A percentile compares a stretch with the other conserved stretches of the same genome.
Evolutionary conservation across 23 tunicate species (phyloP).

Genomic region (Diplosoma virens): DNA sequence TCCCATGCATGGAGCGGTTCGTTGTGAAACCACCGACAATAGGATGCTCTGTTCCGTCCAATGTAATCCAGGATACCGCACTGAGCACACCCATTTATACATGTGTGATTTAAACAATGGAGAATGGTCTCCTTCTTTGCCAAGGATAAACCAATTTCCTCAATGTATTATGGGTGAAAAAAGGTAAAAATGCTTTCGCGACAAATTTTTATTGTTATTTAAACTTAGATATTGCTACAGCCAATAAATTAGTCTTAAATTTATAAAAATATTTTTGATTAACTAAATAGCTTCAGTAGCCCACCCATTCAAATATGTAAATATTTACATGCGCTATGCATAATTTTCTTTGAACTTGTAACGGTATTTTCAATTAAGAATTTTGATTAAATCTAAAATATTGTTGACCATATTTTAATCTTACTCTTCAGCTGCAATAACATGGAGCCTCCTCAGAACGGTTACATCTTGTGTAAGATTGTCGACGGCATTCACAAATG

Average conservation of each 20-base stretch:
- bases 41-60: constrained; percentile 60
- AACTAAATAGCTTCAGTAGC: background rate
- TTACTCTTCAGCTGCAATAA: constrained; percentile 58
- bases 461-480: constrained; percentile 75
- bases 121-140: constrained; percentile 88
- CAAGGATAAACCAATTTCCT: constrained; percentile 55
- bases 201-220: no score
- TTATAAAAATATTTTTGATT: background rate
- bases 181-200: constrained; percentile 22
- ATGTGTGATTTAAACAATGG: constrained; percentile 84
- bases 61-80: constrained; percentile 79
- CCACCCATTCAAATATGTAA: background rate
- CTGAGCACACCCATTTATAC: constrained; percentile 75
- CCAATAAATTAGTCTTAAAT: no score
- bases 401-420: background rate
- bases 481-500: constrained; percentile 83
- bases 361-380: background rate
- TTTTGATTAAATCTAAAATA: background rate
- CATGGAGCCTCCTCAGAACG: constrained; percentile 91
- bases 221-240: no score
- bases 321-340: no score
- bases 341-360: no score
- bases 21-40: constrained; percentile 45
- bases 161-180: constrained; percentile 71
- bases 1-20: constrained; percentile 55